Base-by-base conservation (phyloP, 2,888 invertebrate genomes). In the Cosmia trapezina region DNA sequence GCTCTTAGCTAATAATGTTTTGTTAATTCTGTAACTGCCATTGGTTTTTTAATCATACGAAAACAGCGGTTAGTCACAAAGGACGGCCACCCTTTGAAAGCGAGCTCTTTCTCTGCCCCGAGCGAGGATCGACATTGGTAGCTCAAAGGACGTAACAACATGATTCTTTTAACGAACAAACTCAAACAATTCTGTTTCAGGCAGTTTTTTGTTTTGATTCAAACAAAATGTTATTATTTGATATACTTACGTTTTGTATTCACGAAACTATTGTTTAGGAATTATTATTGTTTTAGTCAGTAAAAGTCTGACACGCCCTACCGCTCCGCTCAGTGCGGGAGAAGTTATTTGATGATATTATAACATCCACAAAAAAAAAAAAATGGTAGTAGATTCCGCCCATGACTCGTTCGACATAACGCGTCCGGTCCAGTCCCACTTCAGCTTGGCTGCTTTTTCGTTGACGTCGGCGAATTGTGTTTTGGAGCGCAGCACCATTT, bases 71-170 rank as follows among this genome's bases (percentile, higher is more conserved):
- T 70, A 28, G 62, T 33, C 68, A 57, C 63, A 74, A 66, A 68
- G 79, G 81, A 51, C 49, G 8, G 64, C n/a, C 37, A 51, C 51
- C 77, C 83, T 86, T 82, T 78, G 77, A 68, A 65, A 51, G 56
- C 66, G 54, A 73, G 70, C 67, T 71, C 65, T 71, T 62, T 69
- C 45, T 33, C 37, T 37, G 86, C 85, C 86, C 37, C 54, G 28
- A 70, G 87, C 86, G 56, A 87, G 79, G 81, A 69, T 85, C 70
- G 66, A 72, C 75, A 72, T 76, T 66, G 62, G 73, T 62, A 68
- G 28, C 73, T 70, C 66, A 75, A 73, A 78, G 73, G 77, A 81
- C 70, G 57, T 28, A 76, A 62, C 59, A 49, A 74, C 68, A 82
- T 70, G 73, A 73, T 78, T 78, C 67, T 73, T 73, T 84, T 73